Percentiles rank a stretch among this genome's conserved stretches.
Evolutionary conservation across 1,140 invertebrate species (phyloP).

Genomic region (Daktulosphaira vitifoliae): DNA sequence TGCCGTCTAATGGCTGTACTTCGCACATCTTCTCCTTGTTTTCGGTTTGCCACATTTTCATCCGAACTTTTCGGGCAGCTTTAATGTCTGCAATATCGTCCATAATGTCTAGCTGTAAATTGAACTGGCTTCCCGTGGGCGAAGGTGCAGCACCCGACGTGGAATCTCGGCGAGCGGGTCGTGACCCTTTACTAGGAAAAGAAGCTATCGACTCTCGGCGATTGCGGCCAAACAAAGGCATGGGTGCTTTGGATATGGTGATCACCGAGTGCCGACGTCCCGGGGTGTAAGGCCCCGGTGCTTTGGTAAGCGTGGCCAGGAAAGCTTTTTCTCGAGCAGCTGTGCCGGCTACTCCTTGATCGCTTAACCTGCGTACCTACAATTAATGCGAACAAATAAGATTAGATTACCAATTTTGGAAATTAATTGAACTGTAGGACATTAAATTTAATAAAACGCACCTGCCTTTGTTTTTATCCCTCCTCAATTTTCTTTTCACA

Average conservation of each 20-base stretch:
- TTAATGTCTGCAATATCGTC: conserved; percentile 67
- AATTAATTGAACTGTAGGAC: too few relatives aligned
- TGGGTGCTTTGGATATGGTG: conserved; percentile 68
- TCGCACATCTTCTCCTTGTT: conserved; percentile 69
- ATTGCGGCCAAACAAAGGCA: conserved; percentile 58
- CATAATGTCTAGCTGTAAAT: conserved; percentile 75
- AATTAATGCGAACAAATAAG: not conserved
- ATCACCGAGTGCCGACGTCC: conserved; percentile 72
- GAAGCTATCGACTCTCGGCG: conserved; percentile 70
- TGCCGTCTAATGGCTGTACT: conserved; percentile 62
- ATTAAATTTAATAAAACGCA: too few relatives aligned
- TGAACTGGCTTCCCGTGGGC: conserved; percentile 65
- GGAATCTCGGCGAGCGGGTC: conserved; percentile 38
- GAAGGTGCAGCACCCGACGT: conserved; percentile 42
- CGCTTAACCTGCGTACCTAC: conserved; percentile 63
- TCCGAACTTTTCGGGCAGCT: conserved; percentile 60
- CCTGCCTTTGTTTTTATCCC: too few relatives aligned
- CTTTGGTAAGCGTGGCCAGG: conserved; percentile 64
- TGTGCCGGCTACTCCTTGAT: conserved; percentile 58
- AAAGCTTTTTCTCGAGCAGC: conserved; percentile 64
- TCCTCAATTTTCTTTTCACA: too few relatives aligned
- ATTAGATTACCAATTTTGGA: not conserved
- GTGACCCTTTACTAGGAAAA: conserved; percentile 46
- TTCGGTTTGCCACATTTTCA: conserved; percentile 69
- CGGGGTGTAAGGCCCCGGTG: conserved; percentile 57